Percentiles rank a stretch among this genome's conserved stretches.
Evolutionary conservation across 1,140 invertebrate genomes (phyloP).

Genomic region (Lucilia sericata): DNA sequence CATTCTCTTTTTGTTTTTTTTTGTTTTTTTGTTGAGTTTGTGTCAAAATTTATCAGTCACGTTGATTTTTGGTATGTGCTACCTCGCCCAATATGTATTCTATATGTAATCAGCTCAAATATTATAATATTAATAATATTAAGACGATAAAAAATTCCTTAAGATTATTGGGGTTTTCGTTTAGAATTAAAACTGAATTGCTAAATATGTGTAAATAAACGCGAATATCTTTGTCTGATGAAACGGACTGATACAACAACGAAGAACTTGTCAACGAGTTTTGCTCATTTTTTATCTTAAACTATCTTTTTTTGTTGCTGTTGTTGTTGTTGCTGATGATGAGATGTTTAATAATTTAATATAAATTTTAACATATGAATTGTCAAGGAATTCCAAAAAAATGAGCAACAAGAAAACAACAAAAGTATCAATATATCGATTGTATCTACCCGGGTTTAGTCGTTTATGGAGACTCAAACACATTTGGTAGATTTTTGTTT

Average conservation of each 20-base stretch:
- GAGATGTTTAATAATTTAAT: not conserved
- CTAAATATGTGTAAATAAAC: constrained; percentile 29
- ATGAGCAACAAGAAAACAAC: not conserved
- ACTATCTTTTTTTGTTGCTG: not conserved
- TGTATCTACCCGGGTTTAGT: not conserved
- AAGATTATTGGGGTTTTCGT: constrained; percentile 33
- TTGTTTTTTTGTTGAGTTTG: not conserved
- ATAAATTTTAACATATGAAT: constrained; percentile 10
- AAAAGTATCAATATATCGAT: not conserved
- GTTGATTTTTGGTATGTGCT: constrained; percentile 41
- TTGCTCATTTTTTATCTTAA: not conserved
- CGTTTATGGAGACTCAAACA: not conserved
- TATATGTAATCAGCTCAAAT: not conserved
- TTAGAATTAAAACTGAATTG: constrained; percentile 40
- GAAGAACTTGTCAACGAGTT: constrained; percentile 23
- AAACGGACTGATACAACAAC: constrained; percentile 6
- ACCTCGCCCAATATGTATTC: constrained; percentile 10
- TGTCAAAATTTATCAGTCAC: constrained; percentile 42
- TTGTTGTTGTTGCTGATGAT: not conserved
- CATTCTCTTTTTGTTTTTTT: not conserved
- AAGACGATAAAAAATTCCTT: constrained; percentile 30
- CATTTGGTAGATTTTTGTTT: not conserved
- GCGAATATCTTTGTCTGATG: constrained; percentile 19
- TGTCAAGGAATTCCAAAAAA: constrained; percentile 1
- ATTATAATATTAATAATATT: not conserved